Base-by-base conservation (phyloP, 2,888 invertebrate genomes). In the Aphodius sticticus region DNA sequence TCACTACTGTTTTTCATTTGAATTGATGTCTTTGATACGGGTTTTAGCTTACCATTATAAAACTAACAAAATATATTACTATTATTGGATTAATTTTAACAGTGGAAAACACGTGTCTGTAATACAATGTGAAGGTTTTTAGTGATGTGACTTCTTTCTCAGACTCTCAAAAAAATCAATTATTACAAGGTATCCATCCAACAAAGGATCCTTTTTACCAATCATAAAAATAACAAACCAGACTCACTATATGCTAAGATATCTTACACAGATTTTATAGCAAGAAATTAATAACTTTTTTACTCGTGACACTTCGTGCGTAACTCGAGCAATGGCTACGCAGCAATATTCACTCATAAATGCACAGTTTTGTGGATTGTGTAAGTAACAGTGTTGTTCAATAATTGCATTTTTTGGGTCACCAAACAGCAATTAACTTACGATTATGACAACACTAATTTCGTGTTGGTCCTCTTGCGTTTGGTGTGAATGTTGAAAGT, bases 401-500 rank as follows among this genome's bases (percentile, higher is more conserved):
- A 53, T 53, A 53, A 53, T 53, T 53, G 53, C 53, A 53, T 53
- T 53, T 26, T 53, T 53, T 53, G 53, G 53, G 53, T 53, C 53
- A 53, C 12, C 1, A 53, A 26, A 26, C 26, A 53, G 53, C 53
- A 53, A 53, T 53, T 53, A 53, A 9, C 9, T 53, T 53, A 53
- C 53, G 53, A 53, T 53, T 53, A 53, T 53, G 53, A 53, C 53
- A 12, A 53, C 53, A 53, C 53, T 53, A 53, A 53, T 53, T 53
- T 53, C 53, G 53, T 53, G 53, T 53, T 53, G 53, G 53, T 12
- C 53, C 3, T 53, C 53, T 53, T 53, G 53, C 53, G 53, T 53
- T 53, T 53, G 53, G 53, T 53, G 53, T 53, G 53, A 53, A 53
- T 53, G 53, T 53, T 53, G 53, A 53, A 53, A 53, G 53, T 53